Conservation (phyloP, 2,797 vertebrate species). For the Lagorchestes hirsutus region DNA sequence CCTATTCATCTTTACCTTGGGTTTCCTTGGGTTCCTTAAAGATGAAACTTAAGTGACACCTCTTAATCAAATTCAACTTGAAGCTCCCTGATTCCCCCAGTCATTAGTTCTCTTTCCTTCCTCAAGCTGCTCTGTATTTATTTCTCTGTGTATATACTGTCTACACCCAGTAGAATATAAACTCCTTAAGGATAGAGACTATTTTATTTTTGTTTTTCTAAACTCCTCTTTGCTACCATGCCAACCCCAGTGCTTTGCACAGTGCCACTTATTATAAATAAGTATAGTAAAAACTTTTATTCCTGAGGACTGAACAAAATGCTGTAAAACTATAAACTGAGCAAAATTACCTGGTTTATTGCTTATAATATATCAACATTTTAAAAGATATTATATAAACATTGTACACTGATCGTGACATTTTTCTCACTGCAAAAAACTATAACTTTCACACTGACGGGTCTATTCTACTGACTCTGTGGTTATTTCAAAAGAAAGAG, state of each 20-base stretch:
- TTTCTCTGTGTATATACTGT: neutral
- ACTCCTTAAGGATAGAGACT: neutral
- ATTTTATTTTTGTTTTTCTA: neutral
- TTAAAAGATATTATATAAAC: neutral
- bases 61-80: neutral
- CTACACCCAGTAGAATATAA: neutral
- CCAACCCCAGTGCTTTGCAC: neutral
- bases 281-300: neutral
- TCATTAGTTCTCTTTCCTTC: neutral
- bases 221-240: neutral
- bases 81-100: neutral
- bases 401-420: neutral
- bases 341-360: neutral
- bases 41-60: neutral
- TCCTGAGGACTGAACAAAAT: neutral
- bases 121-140: neutral
- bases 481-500: neutral
- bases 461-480: neutral
- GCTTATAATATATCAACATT: neutral
- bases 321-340: neutral
- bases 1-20: neutral
- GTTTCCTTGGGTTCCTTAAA: neutral
- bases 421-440: neutral
- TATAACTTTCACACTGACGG: neutral
- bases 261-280: neutral